Evolutionary conservation across 1,140 invertebrate species (phyloP).

Genomic region (Carcinoscorpius rotundicauda): DNA sequence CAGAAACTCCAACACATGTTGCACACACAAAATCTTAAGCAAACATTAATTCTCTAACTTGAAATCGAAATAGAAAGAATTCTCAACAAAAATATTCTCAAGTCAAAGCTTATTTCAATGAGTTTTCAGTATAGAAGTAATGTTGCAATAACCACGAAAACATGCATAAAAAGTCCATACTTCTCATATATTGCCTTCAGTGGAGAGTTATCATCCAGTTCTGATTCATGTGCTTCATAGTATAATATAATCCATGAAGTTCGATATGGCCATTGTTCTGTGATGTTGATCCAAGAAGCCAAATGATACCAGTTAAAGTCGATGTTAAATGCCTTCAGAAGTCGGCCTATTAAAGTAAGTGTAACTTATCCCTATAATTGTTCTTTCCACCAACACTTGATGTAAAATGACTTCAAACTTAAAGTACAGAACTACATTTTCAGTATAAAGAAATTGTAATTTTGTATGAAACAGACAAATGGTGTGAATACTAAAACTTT

Average conservation of each 20-base stretch:
- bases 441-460: too few relatives aligned
- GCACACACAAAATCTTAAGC: too few relatives aligned
- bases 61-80: too few relatives aligned
- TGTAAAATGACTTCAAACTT: too few relatives aligned
- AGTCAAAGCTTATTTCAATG: neutral
- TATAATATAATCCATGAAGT: conserved; percentile 95
- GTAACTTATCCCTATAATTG: too few relatives aligned
- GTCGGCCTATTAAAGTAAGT: conserved; percentile 45
- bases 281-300: conserved; percentile 94
- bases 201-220: conserved; percentile 68
- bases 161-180: conserved; percentile 37
- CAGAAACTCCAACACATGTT: too few relatives aligned
- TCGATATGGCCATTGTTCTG: conserved; percentile 96
- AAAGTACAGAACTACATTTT: too few relatives aligned
- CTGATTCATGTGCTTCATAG: conserved; percentile 78
- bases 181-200: conserved; percentile 84
- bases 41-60: too few relatives aligned
- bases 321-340: conserved; percentile 95
- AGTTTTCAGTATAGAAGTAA: conserved; percentile 22
- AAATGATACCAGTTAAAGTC: conserved; percentile 98
- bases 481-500: too few relatives aligned
- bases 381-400: too few relatives aligned
- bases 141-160: neutral
- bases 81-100: too few relatives aligned
- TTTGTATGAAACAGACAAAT: too few relatives aligned